Evolutionary conservation across 1,140 invertebrate genomes (phyloP), one percentile per base, ranked within the genome.

Genomic region (Ericerus pela): DNA sequence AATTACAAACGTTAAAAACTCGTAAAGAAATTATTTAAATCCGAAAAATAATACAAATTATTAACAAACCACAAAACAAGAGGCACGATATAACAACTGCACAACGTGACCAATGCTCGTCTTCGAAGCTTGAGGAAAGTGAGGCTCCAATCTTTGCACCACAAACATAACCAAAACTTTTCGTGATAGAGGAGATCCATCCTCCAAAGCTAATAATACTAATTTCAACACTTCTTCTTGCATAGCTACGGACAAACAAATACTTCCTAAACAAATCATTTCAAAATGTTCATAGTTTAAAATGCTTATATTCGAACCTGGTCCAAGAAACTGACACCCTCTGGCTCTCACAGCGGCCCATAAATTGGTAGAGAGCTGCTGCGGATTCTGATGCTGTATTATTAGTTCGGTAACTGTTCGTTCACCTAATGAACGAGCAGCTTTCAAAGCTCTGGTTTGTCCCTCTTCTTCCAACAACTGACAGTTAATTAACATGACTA

Each of bases 91-190:
- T 0, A 99, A 74, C 14, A 99, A 76, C 70, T 99, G 96, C 20
- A 99, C 95, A 29, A 99, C 95, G 73, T 99, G 96, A 2, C 96
- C 96, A 65, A 98, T 96, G 65, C 89, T 94, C 6, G 94, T 98
- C 75, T 98, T 98, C 4, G 92, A 96, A 41, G 94, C 91, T 75
- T 97, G 94, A 3, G 94, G 90, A 73, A 96, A 99, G 69, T 94
- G 88, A 31, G 88, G 83, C 68, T 93, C 86, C 55, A 99, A 73
- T 65, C 91, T 78, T 73, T 98, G 92, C 33, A 98, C 95, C 37
- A 99, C 92, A 77, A 96, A 99, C 84, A 98, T 90, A 36, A 99
- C 95, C 59, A 99, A 73, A 24, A 97, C 94, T 74, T 99, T 99
- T 57, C 96, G 76, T 0, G 93, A 96, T 57, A 99, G 73, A n/a